Evolutionary conservation across 2,113 vertebrate species (phyloP).

Genomic region (Zootoca vivipara): DNA sequence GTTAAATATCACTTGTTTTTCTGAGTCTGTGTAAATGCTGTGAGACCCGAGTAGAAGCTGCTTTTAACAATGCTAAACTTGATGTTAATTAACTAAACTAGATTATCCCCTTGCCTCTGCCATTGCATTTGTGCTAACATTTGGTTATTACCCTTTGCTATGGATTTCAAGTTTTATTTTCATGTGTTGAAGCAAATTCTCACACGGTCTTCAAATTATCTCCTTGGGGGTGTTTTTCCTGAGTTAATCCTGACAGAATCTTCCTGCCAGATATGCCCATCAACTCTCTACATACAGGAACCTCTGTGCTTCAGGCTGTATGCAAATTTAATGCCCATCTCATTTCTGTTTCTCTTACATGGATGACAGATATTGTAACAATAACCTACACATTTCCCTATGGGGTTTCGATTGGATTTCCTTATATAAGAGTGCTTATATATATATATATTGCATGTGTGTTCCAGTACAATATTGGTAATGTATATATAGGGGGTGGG

Average conservation of each 20-base stretch:
- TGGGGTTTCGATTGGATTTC: constrained; percentile 69
- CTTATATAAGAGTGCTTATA: constrained; percentile 53
- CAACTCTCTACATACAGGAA: constrained; percentile 69
- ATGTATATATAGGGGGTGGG: constrained; percentile 53
- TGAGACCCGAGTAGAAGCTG: constrained; percentile 69
- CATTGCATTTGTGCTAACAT: constrained; percentile 69
- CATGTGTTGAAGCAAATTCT: constrained; percentile 78
- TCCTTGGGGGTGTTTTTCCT: constrained; percentile 80
- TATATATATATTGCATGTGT: constrained; percentile 39
- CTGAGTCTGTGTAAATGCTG: constrained; percentile 58
- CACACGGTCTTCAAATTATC: constrained; percentile 82
- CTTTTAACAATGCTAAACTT: constrained; percentile 59
- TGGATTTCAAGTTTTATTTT: constrained; percentile 79
- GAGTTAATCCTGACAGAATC: constrained; percentile 81
- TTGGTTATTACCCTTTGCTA: constrained; percentile 58
- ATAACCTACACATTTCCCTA: constrained; percentile 71
- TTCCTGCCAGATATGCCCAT: constrained; percentile 79
- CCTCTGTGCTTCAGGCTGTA: constrained; percentile 80
- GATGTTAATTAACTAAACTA: constrained; percentile 79
- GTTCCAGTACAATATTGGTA: constrained; percentile 52
- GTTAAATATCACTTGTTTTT: constrained; percentile 51
- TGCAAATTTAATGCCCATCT: constrained; percentile 82
- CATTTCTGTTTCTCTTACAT: constrained; percentile 79
- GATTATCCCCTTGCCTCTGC: constrained; percentile 73
- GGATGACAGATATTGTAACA: constrained; percentile 78